Base-by-base conservation (phyloP, 2,888 invertebrate species). In the Iselma pallidipennis region DNA sequence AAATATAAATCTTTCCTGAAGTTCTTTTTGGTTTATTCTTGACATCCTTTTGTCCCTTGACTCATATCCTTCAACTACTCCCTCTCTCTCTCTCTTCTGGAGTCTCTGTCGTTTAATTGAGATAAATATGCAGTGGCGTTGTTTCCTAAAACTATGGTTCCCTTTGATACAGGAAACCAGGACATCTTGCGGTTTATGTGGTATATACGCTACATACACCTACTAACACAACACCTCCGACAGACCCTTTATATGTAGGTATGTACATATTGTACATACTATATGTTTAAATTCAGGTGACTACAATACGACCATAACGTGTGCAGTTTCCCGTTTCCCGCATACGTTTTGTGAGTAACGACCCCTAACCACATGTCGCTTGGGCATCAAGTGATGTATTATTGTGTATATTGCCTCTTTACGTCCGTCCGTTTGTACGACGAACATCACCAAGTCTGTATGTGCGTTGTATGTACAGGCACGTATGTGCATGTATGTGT, bases 281-380 rank as follows among this genome's bases (percentile, higher is more conserved):
- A 12, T 21, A 23, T n/a, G 45, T 45, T n/a, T n/a, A n/a, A n/a
- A 65, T 60, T 60, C 69, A 71, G 71, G 67, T 71, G 69, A 71
- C 61, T 67, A 67, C 65, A 69, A 70, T 71, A 66, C 62, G 54
- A 60, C 57, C 61, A 31, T 37, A 29, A 58, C 55, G 63, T 45
- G 48, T 53, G 65, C 63, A 61, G 66, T 61, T 65, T 62, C 66
- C 60, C 50, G 57, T 63, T 64, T 55, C 51, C 62, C 63, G 63
- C 57, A 64, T 63, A 66, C 58, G 61, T 29, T 64, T 53, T 57
- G 2, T 23, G 65, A 67, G 62, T 69, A 65, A 69, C 64, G 68
- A 66, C 55, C 57, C 48, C 45, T 49, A 57, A 64, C 69, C 63
- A 58, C 63, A 65, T 61, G 66, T 66, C 70, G 64, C 59, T 56